Conservation (phyloP, 2,113 vertebrate species). For the Crocuta crocuta region DNA sequence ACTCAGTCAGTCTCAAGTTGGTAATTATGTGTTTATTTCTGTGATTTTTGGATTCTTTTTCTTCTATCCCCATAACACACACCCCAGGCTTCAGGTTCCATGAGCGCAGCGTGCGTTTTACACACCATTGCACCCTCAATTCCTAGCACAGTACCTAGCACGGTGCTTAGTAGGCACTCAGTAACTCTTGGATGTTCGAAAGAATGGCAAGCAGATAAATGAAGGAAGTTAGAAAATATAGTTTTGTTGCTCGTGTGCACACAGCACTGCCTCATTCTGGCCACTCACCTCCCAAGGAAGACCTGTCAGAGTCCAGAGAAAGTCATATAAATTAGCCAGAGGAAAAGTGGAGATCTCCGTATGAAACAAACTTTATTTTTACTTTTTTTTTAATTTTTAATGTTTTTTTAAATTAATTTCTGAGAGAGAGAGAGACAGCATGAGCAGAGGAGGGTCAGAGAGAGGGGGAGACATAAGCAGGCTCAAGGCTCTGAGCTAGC, state of each 20-base stretch:
- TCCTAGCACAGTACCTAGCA: background rate
- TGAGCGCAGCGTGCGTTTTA: background rate
- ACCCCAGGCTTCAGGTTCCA: background rate
- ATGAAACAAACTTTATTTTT: no score
- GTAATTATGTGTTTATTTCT: background rate
- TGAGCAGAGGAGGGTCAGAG: no score
- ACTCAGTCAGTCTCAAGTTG: background rate
- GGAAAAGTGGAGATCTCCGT: background rate
- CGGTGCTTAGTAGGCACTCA: background rate
- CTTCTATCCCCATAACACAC: background rate
- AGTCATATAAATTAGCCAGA: background rate
- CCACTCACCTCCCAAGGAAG: background rate
- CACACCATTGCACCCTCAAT: background rate
- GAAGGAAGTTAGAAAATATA: background rate
- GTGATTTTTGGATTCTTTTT: constrained; percentile 25
- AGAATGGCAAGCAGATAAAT: background rate
- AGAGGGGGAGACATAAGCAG: no score
- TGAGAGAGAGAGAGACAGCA: no score
- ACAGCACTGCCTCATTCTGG: background rate
- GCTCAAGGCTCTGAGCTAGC: no score
- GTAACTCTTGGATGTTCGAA: background rate
- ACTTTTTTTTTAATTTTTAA: no score
- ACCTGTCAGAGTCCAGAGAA: background rate
- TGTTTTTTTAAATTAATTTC: no score
- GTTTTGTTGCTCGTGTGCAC: background rate